Conservation (phyloP, 2,888 invertebrate genomes). For the Corbicula japonica region DNA sequence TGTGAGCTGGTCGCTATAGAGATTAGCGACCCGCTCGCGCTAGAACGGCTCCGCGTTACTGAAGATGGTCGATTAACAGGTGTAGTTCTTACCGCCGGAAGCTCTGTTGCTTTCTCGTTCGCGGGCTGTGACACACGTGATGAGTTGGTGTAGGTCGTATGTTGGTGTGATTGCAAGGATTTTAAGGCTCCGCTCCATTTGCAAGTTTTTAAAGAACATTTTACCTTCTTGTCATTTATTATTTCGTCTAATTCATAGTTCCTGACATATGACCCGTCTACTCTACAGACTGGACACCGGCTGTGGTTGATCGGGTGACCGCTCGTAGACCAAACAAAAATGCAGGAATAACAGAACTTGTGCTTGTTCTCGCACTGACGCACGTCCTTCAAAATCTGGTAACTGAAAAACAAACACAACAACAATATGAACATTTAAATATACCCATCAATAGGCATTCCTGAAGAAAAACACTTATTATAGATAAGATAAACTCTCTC, state of each 20-base stretch:
- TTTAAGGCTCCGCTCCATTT: constrained; percentile 78
- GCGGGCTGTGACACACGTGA: not conserved
- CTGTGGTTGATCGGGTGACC: constrained; percentile 81
- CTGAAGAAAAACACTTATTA: too few relatives aligned
- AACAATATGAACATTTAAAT: too few relatives aligned
- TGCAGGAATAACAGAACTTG: constrained; percentile 84
- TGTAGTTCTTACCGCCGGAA: constrained; percentile 40
- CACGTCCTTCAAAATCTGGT: constrained; percentile 82
- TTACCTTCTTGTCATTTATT: constrained; percentile 77
- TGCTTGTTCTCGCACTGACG: constrained; percentile 83
- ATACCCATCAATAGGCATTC: too few relatives aligned
- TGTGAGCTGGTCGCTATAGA: not conserved
- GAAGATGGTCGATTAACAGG: constrained; percentile 39
- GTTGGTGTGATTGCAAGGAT: constrained; percentile 40
- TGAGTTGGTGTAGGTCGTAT: constrained; percentile 14
- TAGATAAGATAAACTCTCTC: too few relatives aligned
- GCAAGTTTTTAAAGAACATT: constrained; percentile 80
- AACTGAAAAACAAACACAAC: constrained; percentile 75
- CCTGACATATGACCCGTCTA: constrained; percentile 74
- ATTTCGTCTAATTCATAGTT: constrained; percentile 74
- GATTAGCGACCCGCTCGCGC: constrained; percentile 19
- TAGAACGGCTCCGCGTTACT: constrained; percentile 18
- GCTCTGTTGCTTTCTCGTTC: constrained; percentile 22
- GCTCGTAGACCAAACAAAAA: constrained; percentile 84
- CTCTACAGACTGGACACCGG: constrained; percentile 84